Base-by-base conservation (phyloP, 2,888 invertebrate species). In the Leucania comma region DNA sequence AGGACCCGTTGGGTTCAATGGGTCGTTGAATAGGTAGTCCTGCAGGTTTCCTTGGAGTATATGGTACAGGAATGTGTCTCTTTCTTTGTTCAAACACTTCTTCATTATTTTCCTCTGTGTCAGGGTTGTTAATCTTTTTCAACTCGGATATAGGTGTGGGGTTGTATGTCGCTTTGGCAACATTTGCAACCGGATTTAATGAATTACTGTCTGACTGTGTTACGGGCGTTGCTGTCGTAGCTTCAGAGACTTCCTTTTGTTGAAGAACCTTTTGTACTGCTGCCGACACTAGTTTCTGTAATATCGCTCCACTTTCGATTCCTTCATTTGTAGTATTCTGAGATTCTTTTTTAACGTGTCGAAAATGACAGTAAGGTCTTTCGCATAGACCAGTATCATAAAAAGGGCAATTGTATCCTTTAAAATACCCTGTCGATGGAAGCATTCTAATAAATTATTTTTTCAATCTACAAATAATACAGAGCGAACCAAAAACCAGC, bases 291-390 rank as follows among this genome's bases (percentile, higher is more conserved):
- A 97, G 90, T 89, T 97, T 96, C 83, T 97, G 96, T 77, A 97
- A 88, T 82, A 96, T 96, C 75, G 95, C 95, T 78, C 95, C 93
- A 92, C 94, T 94, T 86, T 96, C 93, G 75, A 96, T 89, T 57
- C 93, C 93, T 70, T 95, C 93, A 78, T 92, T 92, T 74, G 88
- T 76, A 71, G 92, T 89, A 81, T 91, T 93, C 77, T 92, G 92
- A 75, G 89, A 87, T 96, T 98, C 98, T 96, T 97, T 97, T 89
- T 97, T 97, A 83, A 97, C 96, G 93, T 99, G 99, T 89, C 98
- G 97, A 93, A 98, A 99, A 95, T 99, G 99, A 95, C 99, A 99
- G 93, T 99, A 98, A 29, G 99, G 98, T 87, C 99, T 96, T 84
- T 98, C 98, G 94, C 99, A 99, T 63, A 97, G 94, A 76, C 97